These are phyloP conservation scores for Parthenolecanium corni DNA, from an alignment of 2,888 invertebrate species.

Conservation along the genomic window DNA sequence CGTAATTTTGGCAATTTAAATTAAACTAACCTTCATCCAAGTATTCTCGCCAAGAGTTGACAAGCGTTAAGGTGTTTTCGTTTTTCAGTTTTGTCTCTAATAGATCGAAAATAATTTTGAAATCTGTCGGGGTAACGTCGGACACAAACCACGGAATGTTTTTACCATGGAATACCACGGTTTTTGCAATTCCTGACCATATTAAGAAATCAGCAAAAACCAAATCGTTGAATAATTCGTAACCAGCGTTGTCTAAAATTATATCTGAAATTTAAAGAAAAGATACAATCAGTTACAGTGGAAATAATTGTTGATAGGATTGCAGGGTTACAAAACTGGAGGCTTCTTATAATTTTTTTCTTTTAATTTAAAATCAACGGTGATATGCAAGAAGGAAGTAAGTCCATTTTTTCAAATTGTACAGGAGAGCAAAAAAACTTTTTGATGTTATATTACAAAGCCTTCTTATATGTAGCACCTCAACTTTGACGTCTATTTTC, in stretches of 20 bases:
- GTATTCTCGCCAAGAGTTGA: constrained; percentile 48
- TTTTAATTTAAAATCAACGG: background rate
- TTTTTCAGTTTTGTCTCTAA: constrained; percentile 34
- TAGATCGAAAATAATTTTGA: constrained; percentile 47
- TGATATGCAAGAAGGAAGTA: constrained; percentile 17
- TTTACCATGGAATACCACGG: constrained; percentile 74
- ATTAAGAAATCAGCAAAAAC: constrained; percentile 73
- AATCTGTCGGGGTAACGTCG: constrained; percentile 67
- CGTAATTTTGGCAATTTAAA: background rate
- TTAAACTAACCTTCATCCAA: constrained; percentile 41
- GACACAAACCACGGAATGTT: constrained; percentile 92
- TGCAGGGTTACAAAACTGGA: too few relatives aligned
- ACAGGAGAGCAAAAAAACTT: too few relatives aligned
- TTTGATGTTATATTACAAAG: too few relatives aligned
- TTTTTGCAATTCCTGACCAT: constrained; percentile 45
- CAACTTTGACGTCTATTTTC: too few relatives aligned
- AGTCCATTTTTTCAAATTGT: too few relatives aligned
- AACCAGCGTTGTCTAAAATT: constrained; percentile 86
- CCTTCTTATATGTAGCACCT: too few relatives aligned
- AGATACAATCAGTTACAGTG: too few relatives aligned
- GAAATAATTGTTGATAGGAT: too few relatives aligned
- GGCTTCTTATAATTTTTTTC: background rate
- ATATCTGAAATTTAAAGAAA: constrained; percentile 47
- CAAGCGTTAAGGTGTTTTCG: constrained; percentile 41
- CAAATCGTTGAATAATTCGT: constrained; percentile 82